Base-by-base conservation (phyloP, 2,797 vertebrate species). In the Gobio occitaniae region DNA sequence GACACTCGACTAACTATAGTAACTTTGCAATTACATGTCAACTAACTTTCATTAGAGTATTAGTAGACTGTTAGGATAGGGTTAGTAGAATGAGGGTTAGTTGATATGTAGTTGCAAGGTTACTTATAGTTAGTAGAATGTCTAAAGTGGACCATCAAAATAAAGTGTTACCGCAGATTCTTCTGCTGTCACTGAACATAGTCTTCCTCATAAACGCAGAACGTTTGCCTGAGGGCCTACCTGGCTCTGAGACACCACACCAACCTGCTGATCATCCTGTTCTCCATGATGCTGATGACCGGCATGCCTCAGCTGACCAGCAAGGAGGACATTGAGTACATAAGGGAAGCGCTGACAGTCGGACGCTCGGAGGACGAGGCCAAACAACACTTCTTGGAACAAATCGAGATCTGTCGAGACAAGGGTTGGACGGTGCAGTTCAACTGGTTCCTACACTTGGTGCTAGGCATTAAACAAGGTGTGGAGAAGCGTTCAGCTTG, bases 361-460 rank as follows among this genome's bases (percentile, higher is more conserved):
- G 97, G 98, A 6, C 96, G 96, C 80, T 95, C 90, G 0, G 97
- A 99, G 83, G 97, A 97, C 0, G 97, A 97, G 32, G 98, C 98
- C 3, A 96, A 98, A 92, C 97, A 96, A 90, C 96, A 99, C 94
- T 97, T 99, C 59, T 94, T 99, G 89, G 97, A 99, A 88, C 98
- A 99, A 92, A 99, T 99, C 4, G 98, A 99, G 92, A 97, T 99
- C 88, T 99, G 98, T 93, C 95, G 97, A 91, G 98, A 99, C 91
- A 99, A 99, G 89, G 98, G 98, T 81, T 99, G 98, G 98, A 99
- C 98, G 6, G 98, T 99, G 79, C 98, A 99, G 91, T 97, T 99
- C 89, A 99, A 99, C 92, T 99, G 98, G 98, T 99, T 99, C 91
- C 94, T 99, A 74, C 98, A 99, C 86, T 95, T 99, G 92, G 97